Percentiles rank a stretch among this genome's conserved stretches.
Conservation (phyloP, 2,113 vertebrate species). For the Casuarius casuarius region DNA sequence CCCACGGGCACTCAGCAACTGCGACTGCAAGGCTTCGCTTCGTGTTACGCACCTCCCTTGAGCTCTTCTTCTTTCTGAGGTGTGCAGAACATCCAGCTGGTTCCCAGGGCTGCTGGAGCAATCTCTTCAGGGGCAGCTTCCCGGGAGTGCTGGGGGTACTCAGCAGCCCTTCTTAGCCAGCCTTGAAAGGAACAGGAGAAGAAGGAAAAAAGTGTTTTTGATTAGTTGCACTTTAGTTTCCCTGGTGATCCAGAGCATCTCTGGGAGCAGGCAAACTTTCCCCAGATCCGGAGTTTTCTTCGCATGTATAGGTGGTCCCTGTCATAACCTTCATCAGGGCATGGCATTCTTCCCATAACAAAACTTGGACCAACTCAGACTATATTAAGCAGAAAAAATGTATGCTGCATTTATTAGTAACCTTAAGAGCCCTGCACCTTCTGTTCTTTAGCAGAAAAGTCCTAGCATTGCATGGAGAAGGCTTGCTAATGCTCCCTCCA, state of each 20-base stretch:
- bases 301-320: not conserved
- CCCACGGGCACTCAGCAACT: not conserved
- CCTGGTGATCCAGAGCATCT: not conserved
- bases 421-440: not conserved
- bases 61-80: fast-evolving
- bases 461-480: not conserved
- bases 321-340: not conserved
- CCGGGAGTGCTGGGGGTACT: not conserved
- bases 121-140: fast-evolving
- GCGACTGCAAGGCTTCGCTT: fast-evolving
- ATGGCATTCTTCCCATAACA: not conserved
- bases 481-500: not conserved
- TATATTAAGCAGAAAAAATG: not conserved
- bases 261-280: not conserved
- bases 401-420: constrained; percentile 3
- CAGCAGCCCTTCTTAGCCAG: not conserved
- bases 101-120: not conserved
- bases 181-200: not conserved
- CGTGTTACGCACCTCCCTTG: fast-evolving
- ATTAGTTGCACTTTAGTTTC: not conserved
- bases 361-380: not conserved
- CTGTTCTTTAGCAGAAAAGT: not conserved
- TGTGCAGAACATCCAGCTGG: fast-evolving
- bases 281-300: fast-evolving
- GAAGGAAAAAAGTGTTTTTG: not conserved